Evolutionary conservation across 2,797 vertebrate species (phyloP), one percentile per base, ranked within the genome.

Genomic region (Manis crassicaudata): DNA sequence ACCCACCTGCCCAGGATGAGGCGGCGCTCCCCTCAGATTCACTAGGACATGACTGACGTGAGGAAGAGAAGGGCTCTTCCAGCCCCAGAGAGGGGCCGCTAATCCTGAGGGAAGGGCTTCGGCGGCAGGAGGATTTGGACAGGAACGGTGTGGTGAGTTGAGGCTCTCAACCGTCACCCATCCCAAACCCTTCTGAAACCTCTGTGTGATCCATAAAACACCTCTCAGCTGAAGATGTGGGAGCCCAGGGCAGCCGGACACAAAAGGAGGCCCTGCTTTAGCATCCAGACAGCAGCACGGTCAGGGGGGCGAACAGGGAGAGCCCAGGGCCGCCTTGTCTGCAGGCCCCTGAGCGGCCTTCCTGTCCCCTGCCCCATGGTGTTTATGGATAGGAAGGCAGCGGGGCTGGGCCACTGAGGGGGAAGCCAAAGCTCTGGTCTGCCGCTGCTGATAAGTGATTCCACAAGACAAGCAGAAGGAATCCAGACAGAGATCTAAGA

Each of bases 401-500:
- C 0, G 0, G 83, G 90, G 73, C 83, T 50, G 84, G 93, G 82
- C 91, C 7, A 2, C 54, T 54, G 75, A 89, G 52, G 94, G 70
- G 80, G 93, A 96, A 80, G 46, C 83, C 68, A 65, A 93, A 81
- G 75, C 72, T 73, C 91, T 40, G 43, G 54, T 70, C 96, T 96
- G 96, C 89, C 10, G 65, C 60, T 25, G 70, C 96, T 96, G 96
- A 88, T 95, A 93, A 94, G 93, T 92, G 93, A 94, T 93, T 88
- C 87, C 60, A 76, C 83, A 85, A 96, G 96, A 92, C 93, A 90
- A 85, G 95, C 94, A 86, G 87, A 94, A 72, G 91, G 79, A 83
- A 65, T 80, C 91, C 40, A 86, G 96, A 92, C 91, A 25, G 92
- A 93, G 93, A 94, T 92, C 96, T 97, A 87, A 97, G 95, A 77